A percentile compares a stretch with the other conserved stretches of the same genome.
Conservation (phyloP, 2,888 invertebrate genomes). For the Abrostola triplasia region DNA sequence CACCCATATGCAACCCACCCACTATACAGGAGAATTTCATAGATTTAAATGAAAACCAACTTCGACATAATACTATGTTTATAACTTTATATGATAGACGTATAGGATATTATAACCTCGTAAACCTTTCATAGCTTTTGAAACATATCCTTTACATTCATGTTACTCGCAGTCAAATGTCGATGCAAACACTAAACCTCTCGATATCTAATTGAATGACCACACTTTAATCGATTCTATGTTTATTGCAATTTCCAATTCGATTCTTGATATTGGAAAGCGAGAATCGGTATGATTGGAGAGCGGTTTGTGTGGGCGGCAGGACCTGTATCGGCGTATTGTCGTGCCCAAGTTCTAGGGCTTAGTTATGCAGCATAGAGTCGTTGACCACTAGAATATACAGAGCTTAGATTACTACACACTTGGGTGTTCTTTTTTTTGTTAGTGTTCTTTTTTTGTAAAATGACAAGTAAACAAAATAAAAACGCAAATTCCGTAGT, state of each 20-base stretch:
- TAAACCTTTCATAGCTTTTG: slow-evolving; percentile 23
- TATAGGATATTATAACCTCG: slow-evolving; percentile 6
- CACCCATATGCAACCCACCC: too few relatives aligned
- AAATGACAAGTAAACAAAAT: too few relatives aligned
- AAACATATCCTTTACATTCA: slow-evolving; percentile 24
- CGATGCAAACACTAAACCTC: slow-evolving; percentile 50
- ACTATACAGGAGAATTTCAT: too few relatives aligned
- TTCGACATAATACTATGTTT: too few relatives aligned
- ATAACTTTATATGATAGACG: background rate
- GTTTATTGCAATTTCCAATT: slow-evolving; percentile 67
- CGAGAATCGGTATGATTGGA: slow-evolving; percentile 65
- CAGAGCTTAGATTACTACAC: slow-evolving; percentile 10
- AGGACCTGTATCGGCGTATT: slow-evolving; percentile 60
- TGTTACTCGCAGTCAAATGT: slow-evolving; percentile 31
- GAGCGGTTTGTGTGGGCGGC: slow-evolving; percentile 67
- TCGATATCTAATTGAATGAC: slow-evolving; percentile 62
- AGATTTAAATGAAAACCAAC: too few relatives aligned
- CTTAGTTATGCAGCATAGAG: slow-evolving; percentile 36
- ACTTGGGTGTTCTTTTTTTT: too few relatives aligned
- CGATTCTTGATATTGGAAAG: slow-evolving; percentile 72
- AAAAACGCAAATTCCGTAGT: background rate
- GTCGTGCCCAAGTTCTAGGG: slow-evolving; percentile 64
- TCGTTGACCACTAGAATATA: slow-evolving; percentile 33
- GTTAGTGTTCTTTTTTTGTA: too few relatives aligned
- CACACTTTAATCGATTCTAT: slow-evolving; percentile 64